These are phyloP conservation scores for Channa maculata DNA, from an alignment of 2,113 vertebrate genomes.

Conservation along the genomic window DNA sequence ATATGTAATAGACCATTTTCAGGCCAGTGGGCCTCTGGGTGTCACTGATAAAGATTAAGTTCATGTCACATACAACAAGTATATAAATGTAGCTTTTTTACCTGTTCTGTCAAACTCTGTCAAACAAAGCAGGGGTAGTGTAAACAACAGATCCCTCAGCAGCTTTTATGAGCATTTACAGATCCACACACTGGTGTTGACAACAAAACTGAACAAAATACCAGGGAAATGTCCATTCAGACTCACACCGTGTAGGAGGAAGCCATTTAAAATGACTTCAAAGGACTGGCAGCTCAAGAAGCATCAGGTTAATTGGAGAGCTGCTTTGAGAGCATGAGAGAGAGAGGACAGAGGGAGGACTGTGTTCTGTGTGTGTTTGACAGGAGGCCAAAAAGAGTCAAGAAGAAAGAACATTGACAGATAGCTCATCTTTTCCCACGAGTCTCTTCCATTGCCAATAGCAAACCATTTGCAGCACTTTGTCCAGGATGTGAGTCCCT, in stretches of 20 bases:
- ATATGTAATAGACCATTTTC: not conserved
- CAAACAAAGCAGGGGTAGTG: too few relatives aligned
- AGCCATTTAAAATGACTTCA: constrained; percentile 52
- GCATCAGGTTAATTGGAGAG: constrained; percentile 70
- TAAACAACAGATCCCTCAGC: not conserved
- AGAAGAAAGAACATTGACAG: constrained; percentile 27
- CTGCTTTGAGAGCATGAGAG: constrained; percentile 50
- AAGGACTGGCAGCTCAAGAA: constrained; percentile 14
- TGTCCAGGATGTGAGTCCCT: constrained; percentile 26
- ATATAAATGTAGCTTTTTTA: too few relatives aligned
- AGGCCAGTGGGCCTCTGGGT: not conserved
- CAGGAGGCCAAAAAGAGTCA: constrained; percentile 13
- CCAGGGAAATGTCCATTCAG: constrained; percentile 18
- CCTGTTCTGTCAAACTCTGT: too few relatives aligned
- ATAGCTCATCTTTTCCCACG: constrained; percentile 56
- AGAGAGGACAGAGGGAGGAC: constrained; percentile 18
- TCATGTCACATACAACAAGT: not conserved
- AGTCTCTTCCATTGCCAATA: constrained; percentile 27
- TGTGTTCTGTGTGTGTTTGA: constrained; percentile 35
- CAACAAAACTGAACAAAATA: constrained; percentile 1
- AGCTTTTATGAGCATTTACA: constrained; percentile 6
- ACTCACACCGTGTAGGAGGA: constrained; percentile 3
- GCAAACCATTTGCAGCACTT: constrained; percentile 31
- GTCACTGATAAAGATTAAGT: not conserved
- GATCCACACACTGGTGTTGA: not conserved